phyloP scores from a whole-genome alignment of 1,140 invertebrate species.

The Lepidostoma basale region DNA sequence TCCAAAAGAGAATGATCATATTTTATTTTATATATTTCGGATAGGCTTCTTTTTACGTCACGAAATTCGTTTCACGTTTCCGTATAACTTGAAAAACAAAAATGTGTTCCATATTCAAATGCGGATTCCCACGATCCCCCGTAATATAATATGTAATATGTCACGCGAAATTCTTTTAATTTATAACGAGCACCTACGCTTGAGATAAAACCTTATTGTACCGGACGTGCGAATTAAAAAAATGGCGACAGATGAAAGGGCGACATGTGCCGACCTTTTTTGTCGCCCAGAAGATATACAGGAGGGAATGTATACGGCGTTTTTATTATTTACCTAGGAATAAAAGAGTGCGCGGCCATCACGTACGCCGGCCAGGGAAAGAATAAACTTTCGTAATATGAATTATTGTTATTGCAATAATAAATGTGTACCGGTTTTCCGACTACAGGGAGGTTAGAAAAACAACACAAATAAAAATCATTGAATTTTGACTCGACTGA shows the following conservation, averaged over 20 bases:
- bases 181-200: conserved; percentile 22
- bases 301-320: conserved; percentile 39
- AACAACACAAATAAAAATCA: background rate
- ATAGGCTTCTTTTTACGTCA: too few relatives aligned
- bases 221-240: conserved; percentile 31
- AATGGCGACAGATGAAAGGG: conserved; percentile 36
- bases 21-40: too few relatives aligned
- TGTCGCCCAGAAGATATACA: conserved; percentile 36
- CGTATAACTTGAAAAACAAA: too few relatives aligned
- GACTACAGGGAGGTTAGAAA: background rate
- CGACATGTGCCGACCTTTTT: conserved; percentile 44
- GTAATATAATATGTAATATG: background rate
- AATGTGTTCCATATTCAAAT: too few relatives aligned
- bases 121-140: too few relatives aligned
- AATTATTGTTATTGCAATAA: conserved; percentile 47
- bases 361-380: conserved; percentile 40
- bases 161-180: conserved; percentile 4
- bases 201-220: conserved; percentile 28
- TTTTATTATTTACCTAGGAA: conserved; percentile 48
- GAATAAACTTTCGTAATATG: conserved; percentile 45
- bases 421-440: conserved; percentile 42
- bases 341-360: conserved; percentile 41
- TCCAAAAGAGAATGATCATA: too few relatives aligned
- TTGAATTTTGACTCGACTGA: too few relatives aligned
- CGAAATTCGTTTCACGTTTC: too few relatives aligned